These are phyloP conservation scores for Rambutsinella grinnellia DNA, from an alignment of 2,888 invertebrate species.

Conservation along the genomic window DNA sequence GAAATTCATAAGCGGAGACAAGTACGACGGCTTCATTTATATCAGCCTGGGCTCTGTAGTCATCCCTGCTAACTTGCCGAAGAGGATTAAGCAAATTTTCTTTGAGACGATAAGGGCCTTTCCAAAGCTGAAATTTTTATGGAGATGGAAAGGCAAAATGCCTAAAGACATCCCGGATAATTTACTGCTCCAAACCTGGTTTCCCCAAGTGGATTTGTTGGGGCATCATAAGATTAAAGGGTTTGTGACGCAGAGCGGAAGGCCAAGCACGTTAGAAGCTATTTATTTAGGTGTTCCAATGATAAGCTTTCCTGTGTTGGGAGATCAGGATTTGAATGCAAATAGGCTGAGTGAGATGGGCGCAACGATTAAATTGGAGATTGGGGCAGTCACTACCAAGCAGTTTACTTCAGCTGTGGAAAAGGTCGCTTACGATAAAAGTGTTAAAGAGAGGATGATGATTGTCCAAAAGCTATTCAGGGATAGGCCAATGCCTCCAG, in stretches of 20 bases:
- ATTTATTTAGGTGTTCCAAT: too few species aligned
- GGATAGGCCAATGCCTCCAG: constrained; percentile 15
- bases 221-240: too few species aligned
- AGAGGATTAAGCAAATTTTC: constrained; percentile 38
- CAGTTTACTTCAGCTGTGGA: constrained; percentile 28
- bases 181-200: constrained; percentile 60
- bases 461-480: constrained; percentile 11
- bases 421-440: constrained; percentile 26
- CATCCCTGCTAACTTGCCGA: constrained; percentile 12
- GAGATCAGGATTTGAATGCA: too few species aligned
- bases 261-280: too few species aligned
- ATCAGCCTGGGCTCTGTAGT: constrained; percentile 53
- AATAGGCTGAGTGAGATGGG: constrained; percentile 30
- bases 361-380: constrained; percentile 32
- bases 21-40: constrained; percentile 55
- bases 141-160: constrained; percentile 63
- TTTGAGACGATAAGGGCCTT: constrained; percentile 39
- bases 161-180: constrained; percentile 57
- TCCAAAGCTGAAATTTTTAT: constrained; percentile 55
- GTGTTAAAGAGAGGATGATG: background rate
- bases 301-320: too few species aligned
- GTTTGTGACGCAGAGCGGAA: too few species aligned
- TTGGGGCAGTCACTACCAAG: constrained; percentile 16
- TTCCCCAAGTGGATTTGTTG: constrained; percentile 65
- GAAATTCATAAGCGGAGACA: background rate